Base-by-base conservation (phyloP, 2,888 invertebrate species). In the Pseudococcus jackbeardsleyi region DNA sequence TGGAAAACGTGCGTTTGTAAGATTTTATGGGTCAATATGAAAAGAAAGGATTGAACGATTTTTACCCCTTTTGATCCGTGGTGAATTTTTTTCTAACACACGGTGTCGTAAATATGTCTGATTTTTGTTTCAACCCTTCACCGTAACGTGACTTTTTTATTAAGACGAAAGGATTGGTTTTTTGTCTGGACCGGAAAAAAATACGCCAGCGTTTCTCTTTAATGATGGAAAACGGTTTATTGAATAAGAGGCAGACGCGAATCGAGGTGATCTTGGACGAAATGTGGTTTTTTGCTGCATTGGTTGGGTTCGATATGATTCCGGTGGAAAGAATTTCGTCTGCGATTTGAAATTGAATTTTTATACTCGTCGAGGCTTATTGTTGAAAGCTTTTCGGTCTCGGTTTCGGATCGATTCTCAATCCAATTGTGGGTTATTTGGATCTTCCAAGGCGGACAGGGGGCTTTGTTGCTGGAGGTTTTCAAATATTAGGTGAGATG, bases 31-130 rank as follows among this genome's bases (percentile, higher is more conserved):
- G 68, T 68, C 68, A 68, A 68, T 68, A 26, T 22, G 33, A 26
- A 77, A 39, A 77, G 77, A 72, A 72, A 77, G 77, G 77, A 26
- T 77, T 77, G 15, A 77, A 7, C 12, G 68, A 68, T 68, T 68
- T 68, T 68, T 7, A 15, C 12, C 19, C 12, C 15, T 54, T 54
- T 54, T 26, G 22, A 68, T 68, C 15, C 54, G 15, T n/a, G 54
- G 54, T 68, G 26, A 68, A 68, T 19, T 19, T 68, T 68, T 68
- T 26, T 68, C 8, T 68, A 68, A n/a, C 54, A n/a, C 4, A 68
- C 1, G 26, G 12, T 68, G 68, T 68, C 68, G 68, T 68, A 68
- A 68, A 68, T 68, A 68, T 68, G 68, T 68, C 68, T 68, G n/a
- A 54, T 54, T 54, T 54, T 54, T 64, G 59, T 19, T 64, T 68